phyloP scores from a whole-genome alignment of 2,888 invertebrate genomes.

The Phytoseiulus persimilis region DNA sequence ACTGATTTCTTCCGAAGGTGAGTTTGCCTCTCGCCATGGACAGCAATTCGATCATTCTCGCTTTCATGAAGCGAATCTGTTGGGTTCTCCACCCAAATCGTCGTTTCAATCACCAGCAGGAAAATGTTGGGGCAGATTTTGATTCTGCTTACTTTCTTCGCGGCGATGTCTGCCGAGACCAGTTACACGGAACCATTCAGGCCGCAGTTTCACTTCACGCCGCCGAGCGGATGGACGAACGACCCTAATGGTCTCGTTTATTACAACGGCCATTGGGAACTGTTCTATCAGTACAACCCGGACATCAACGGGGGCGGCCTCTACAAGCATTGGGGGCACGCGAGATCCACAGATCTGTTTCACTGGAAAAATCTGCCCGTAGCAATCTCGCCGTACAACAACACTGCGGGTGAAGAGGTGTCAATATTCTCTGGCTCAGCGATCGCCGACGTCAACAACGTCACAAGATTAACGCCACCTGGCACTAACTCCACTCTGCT shows the following conservation, averaged over 20 bases:
- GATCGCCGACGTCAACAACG: constrained; percentile 39
- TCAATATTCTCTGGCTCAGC: constrained; percentile 40
- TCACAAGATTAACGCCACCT: constrained; percentile 21
- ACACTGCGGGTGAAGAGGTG: constrained; percentile 45
- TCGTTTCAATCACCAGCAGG: too few species aligned
- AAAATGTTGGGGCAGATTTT: too few species aligned
- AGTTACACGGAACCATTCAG: constrained; percentile 40
- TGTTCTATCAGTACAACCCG: constrained; percentile 56
- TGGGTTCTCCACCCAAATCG: too few species aligned
- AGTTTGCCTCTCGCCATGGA: too few species aligned
- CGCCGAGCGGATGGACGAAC: constrained; percentile 53
- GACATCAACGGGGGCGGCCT: constrained; percentile 48
- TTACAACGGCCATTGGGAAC: constrained; percentile 52
- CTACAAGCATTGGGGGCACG: constrained; percentile 55
- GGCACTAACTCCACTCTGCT: constrained; percentile 27
- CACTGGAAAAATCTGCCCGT: constrained; percentile 54
- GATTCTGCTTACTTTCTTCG: too few species aligned
- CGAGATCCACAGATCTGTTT: constrained; percentile 53
- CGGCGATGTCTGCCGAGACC: too few species aligned
- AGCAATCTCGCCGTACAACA: constrained; percentile 55
- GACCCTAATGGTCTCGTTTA: constrained; percentile 56
- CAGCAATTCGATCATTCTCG: too few species aligned
- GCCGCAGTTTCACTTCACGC: constrained; percentile 41
- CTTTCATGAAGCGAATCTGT: too few species aligned
- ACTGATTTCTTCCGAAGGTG: too few species aligned